These are phyloP conservation scores for Wasmannia auropunctata DNA, from an alignment of 1,140 invertebrate genomes.

Conservation along the genomic window DNA sequence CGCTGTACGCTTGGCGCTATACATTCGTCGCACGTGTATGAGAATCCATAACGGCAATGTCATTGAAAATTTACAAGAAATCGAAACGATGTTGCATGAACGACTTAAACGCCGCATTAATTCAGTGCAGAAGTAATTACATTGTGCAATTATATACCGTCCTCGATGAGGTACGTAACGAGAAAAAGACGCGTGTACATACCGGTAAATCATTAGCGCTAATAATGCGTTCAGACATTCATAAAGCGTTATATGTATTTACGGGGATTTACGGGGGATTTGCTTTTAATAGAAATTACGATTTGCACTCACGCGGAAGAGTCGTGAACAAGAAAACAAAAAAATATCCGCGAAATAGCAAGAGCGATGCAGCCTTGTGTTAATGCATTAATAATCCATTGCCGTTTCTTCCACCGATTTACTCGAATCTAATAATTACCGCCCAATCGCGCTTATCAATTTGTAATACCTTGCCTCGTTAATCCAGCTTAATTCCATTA, in stretches of 20 bases:
- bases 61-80: neutral
- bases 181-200: neutral
- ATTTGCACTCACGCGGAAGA: neutral
- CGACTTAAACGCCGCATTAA: neutral
- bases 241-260: neutral
- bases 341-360: neutral
- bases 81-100: neutral
- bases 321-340: neutral
- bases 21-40: neutral
- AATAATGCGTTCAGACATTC: conserved; percentile 12
- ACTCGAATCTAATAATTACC: neutral
- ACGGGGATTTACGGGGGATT: neutral
- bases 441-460: neutral
- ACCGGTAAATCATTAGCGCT: conserved; percentile 16
- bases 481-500: neutral
- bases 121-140: neutral
- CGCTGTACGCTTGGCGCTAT: neutral
- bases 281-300: neutral
- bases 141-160: neutral
- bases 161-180: conserved; percentile 4
- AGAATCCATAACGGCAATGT: neutral
- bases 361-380: neutral
- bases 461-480: neutral
- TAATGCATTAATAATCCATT: neutral
- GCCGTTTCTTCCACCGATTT: neutral